Base-by-base conservation (phyloP, 1,140 invertebrate species). In the Heterodera carotae region DNA sequence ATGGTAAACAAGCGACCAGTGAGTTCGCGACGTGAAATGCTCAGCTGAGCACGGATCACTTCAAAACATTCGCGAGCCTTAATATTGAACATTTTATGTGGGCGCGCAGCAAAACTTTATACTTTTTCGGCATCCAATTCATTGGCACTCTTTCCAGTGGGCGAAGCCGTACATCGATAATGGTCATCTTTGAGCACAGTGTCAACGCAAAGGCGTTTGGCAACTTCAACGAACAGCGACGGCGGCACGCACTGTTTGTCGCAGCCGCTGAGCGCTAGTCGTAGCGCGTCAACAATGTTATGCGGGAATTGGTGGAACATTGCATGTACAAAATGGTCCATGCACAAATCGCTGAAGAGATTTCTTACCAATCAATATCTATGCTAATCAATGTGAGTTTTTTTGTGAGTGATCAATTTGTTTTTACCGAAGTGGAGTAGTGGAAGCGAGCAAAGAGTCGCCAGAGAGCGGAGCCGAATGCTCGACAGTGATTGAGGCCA, bases 291-390 rank as follows among this genome's bases (percentile, higher is more conserved):
- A 15, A 72, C 62, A 34, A 83, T 80, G 69, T 83, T 82, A 36
- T 70, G 29, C 27, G 81, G 81, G 59, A 83, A 82, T 59, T 56
- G 39, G 68, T 82, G 81, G 18, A 82, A 83, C 82, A 82, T 81
- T 27, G 71, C 60, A 34, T 77, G 67, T 22, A 72, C 68, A 72
- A 83, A 83, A 48, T 82, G 80, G 27, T 66, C 56, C 15, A 56
- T 34, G 56, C 75, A 78, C 12, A 82, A 48, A 34, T 62, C 27
- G 3, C 62, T 36, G 27, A 72, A 73, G n/a, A n/a, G n/a, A n/a
- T n/a, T n/a, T 2, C 25, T 18, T 31, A 22, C 68, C 29, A 2
- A 69, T 53, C 36, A 48, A n/a, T n/a, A n/a, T n/a, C n/a, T n/a
- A n/a, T n/a, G n/a, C 39, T 43, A 22, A 56, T 56, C 48, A 56